phyloP scores from a whole-genome alignment of 1,140 invertebrate genomes.

The Drosophila pectinifera region DNA sequence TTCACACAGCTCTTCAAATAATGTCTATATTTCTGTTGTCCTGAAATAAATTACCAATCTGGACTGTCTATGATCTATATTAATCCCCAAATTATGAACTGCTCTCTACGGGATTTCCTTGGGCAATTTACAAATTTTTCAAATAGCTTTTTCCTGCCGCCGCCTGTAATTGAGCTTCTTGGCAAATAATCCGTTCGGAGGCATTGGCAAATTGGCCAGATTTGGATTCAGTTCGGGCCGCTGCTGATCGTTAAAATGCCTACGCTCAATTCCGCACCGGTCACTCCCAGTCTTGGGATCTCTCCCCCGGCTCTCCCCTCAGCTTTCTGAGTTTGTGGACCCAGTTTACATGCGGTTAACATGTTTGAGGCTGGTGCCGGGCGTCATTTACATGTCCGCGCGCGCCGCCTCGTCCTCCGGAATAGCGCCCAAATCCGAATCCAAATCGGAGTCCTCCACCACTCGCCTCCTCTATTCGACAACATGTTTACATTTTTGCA shows the following conservation, averaged over 20 bases:
- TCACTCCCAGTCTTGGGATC: constrained; percentile 8
- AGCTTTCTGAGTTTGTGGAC: constrained; percentile 8
- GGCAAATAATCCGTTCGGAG: constrained; percentile 39
- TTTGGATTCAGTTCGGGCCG: constrained; percentile 19
- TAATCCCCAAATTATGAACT: constrained; percentile 14
- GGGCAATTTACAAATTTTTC: constrained; percentile 12
- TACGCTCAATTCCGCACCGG: constrained; percentile 43
- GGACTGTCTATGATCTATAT: not conserved
- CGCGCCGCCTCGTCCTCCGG: constrained; percentile 54
- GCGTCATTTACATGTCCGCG: constrained; percentile 79
- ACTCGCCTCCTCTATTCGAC: constrained; percentile 33
- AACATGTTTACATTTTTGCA: constrained; percentile 83
- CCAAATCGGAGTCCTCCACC: constrained; percentile 8
- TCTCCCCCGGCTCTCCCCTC: constrained; percentile 1
- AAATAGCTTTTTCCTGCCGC: constrained; percentile 36
- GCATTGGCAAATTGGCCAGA: constrained; percentile 58
- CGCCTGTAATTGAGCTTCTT: constrained; percentile 29
- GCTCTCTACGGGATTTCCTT: not conserved
- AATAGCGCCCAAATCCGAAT: constrained; percentile 3
- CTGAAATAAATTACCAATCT: not conserved
- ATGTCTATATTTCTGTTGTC: not conserved
- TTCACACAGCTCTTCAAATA: not conserved
- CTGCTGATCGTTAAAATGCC: constrained; percentile 59
- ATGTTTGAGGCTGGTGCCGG: constrained; percentile 76
- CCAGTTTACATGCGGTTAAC: constrained; percentile 76